Evolutionary conservation across 2,888 invertebrate species (phyloP), one percentile per base, ranked within the genome.

Genomic region (Spodoptera picta): DNA sequence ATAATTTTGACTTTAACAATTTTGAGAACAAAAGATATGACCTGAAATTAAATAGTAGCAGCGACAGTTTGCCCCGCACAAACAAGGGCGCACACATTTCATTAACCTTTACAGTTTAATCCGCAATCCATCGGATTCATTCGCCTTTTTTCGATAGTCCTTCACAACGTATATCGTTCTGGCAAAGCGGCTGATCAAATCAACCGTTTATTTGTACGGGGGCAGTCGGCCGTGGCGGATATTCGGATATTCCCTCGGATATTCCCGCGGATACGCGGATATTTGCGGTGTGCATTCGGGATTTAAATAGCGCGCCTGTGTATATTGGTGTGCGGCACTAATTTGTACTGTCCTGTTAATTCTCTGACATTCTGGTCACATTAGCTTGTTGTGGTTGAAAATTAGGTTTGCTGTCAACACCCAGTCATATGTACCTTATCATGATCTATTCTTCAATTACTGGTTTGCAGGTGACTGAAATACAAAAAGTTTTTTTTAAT

Each of bases 121-220:
- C 81, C 77, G 78, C 79, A 77, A 79, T 79, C 69, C 75, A 73
- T 73, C 68, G 78, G 66, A 81, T 81, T 79, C 79, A 82, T 85
- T 79, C 74, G 73, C 72, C 65, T 78, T 83, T 86, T 84, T 84
- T 74, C 82, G 77, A 80, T 78, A 70, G 79, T 77, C 76, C 77
- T 71, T 70, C 78, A 70, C 69, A 67, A 54, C 73, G 70, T 53
- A 74, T 82, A 80, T 79, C 82, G 81, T 79, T 77, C 70, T 75
- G 75, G 79, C 75, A 76, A 80, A 80, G 83, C 84, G 82, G 79
- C 76, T 80, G 88, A 88, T 89, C 87, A 89, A 91, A 90, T 90
- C 90, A 87, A 81, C 84, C 90, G 87, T 85, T 86, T 89, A 89
- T 91, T 92, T 91, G 91, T 88, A 79, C 84, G 83, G 78, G 74